Conservation (phyloP, 2,113 vertebrate genomes). For the Puffinus mauretanicus region DNA sequence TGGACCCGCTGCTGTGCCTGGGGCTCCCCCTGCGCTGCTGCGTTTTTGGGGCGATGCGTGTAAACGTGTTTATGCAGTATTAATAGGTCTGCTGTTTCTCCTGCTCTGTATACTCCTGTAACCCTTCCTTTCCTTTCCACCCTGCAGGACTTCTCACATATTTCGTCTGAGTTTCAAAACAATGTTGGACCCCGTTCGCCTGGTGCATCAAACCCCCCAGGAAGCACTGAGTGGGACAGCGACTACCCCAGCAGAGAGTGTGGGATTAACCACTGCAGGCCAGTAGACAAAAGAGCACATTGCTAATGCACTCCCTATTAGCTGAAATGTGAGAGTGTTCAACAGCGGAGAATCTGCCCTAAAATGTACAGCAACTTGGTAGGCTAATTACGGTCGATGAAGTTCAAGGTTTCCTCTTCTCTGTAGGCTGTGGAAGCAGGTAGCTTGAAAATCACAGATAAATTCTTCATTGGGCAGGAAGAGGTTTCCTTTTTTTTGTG, state of each 20-base stretch:
- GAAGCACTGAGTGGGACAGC: constrained; percentile 90
- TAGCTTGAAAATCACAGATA: neutral
- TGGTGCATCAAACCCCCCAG: constrained; percentile 83
- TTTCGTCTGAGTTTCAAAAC: constrained; percentile 92
- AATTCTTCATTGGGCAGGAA: neutral
- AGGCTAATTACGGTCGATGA: neutral
- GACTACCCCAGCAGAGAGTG: constrained; percentile 95
- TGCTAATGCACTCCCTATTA: neutral
- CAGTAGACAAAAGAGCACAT: constrained; percentile 33
- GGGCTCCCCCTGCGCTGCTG: neutral
- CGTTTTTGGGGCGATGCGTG: neutral
- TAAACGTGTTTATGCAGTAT: rapidly evolving
- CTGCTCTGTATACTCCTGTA: neutral
- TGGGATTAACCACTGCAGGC: constrained; percentile 96
- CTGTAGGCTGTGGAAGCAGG: neutral
- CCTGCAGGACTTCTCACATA: constrained; percentile 89
- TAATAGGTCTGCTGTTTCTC: neutral
- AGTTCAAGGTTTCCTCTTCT: neutral
- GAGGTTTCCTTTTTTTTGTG: neutral
- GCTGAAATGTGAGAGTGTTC: neutral
- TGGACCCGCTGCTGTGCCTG: neutral
- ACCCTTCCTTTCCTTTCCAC: neutral
- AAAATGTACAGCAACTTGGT: neutral
- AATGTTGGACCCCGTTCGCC: constrained; percentile 91
- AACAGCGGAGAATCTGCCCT: neutral